These are phyloP conservation scores for Siniperca undulata DNA, from an alignment of 2,797 vertebrate species.

Conservation along the genomic window DNA sequence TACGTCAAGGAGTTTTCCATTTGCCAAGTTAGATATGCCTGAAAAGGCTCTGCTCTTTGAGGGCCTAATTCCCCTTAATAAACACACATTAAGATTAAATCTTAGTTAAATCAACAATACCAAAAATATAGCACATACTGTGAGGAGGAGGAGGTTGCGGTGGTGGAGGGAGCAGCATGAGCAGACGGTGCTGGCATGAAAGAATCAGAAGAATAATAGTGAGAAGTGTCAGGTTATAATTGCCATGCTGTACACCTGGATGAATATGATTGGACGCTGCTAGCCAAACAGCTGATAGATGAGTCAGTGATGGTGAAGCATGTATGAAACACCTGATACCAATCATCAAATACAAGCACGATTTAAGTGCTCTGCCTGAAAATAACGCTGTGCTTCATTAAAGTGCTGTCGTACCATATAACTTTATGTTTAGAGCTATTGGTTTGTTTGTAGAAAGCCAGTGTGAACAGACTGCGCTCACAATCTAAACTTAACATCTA, in stretches of 20 bases:
- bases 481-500: conserved; percentile 38
- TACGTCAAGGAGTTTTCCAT: no score
- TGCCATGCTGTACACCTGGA: background rate
- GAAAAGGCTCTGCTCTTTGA: background rate
- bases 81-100: background rate
- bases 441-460: background rate
- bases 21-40: background rate
- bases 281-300: conserved; percentile 11
- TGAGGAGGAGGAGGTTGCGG: background rate
- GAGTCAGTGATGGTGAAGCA: conserved; percentile 13
- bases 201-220: background rate
- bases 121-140: background rate
- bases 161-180: background rate
- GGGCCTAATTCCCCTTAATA: background rate
- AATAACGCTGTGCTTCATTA: background rate
- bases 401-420: conserved; percentile 7
- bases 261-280: background rate
- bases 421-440: background rate
- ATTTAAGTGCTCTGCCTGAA: conserved; percentile 9
- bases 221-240: background rate
- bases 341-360: conserved; percentile 25
- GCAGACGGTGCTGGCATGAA: background rate
- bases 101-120: background rate
- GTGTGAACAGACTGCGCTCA: background rate
- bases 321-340: conserved; percentile 11